Conservation (phyloP, 37 sponge, comb jelly and placozoan species). For the Dysidea cf. avara region DNA sequence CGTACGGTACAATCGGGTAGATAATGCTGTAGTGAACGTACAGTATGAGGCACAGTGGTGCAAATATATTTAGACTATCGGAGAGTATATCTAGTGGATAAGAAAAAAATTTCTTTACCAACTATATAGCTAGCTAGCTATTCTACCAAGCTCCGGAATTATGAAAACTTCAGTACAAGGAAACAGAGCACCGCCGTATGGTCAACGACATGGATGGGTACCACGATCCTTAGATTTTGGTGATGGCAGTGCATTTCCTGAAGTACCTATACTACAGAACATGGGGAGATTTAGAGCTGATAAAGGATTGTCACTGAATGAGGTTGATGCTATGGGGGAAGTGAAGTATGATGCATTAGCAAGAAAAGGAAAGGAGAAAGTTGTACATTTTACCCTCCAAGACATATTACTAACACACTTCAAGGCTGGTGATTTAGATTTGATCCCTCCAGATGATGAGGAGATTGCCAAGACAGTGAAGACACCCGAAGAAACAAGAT, state of each 20-base stretch:
- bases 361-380: slow-evolving; percentile 88
- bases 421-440: slow-evolving; percentile 63
- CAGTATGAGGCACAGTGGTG: too few species aligned
- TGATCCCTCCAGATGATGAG: slow-evolving; percentile 90
- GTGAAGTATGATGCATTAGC: slow-evolving; percentile 90
- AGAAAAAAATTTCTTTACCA: too few species aligned
- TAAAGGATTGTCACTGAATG: too few species aligned
- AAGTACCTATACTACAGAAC: slow-evolving; percentile 93
- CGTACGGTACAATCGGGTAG: too few species aligned
- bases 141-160: too few species aligned
- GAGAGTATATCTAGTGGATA: too few species aligned
- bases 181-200: slow-evolving; percentile 92
- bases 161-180: too few species aligned
- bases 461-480: slow-evolving; percentile 86
- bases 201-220: slow-evolving; percentile 89
- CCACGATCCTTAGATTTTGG: slow-evolving; percentile 91
- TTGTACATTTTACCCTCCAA: slow-evolving; percentile 73
- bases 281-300: too few species aligned
- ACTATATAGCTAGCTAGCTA: too few species aligned
- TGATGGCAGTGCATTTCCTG: slow-evolving; percentile 97
- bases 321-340: slow-evolving; percentile 88
- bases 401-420: slow-evolving; percentile 57
- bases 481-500: slow-evolving; percentile 91
- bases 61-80: too few species aligned
- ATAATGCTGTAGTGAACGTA: too few species aligned